Evolutionary conservation across 30 jellyfish, hydroid and myxozoan genomes (phyloP), one percentile per base, ranked within the genome.

Genomic region (Rhopilema esculentum): DNA sequence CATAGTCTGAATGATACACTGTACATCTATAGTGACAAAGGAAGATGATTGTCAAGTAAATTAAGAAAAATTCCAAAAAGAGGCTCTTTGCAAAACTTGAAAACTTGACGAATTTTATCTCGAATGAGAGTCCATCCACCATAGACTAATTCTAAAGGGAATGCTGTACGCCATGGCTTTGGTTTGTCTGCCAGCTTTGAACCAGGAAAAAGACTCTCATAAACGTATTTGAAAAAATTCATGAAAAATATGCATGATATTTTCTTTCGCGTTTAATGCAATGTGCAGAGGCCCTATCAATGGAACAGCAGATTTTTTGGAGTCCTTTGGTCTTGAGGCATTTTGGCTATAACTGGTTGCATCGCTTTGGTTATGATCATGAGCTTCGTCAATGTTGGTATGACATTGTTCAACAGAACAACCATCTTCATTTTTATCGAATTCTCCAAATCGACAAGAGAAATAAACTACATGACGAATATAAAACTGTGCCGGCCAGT

Each of bases 131-230:
- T 33, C 86, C 86, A 75, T 22, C 73, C 86, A 52, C 73, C 86
- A 51, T 75, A 75, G 21, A 26, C 29, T 8, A 72, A 17, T 31
- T 72, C 82, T 1, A 72, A 24, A 18, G 19, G 62, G 31, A 72
- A 33, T n/a, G 86, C 23, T 32, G 74, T 49, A 12, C 73, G 52
- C 86, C 86, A 75, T n/a, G 86, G 74, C 74, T 52, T 24, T 49
- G 86, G 86, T 29, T 49, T 75, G n/a, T 75, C 86, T 28, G 73
- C 86, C 24, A 75, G 87, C 67, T 57, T 77, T 77, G 32, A 40
- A 40, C 30, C 57, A 23, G 31, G n/a, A 28, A 79, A 79, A 79
- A 40, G 57, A 31, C 53, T 24, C 32, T 72, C 70, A 77, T 52
- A 77, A 49, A 77, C 27, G 31, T 77, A 72, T 40, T 0, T n/a